Percentiles rank a stretch among this genome's conserved stretches.
phyloP scores from a whole-genome alignment of 2,888 invertebrate genomes.

The Onchidella celtica region DNA sequence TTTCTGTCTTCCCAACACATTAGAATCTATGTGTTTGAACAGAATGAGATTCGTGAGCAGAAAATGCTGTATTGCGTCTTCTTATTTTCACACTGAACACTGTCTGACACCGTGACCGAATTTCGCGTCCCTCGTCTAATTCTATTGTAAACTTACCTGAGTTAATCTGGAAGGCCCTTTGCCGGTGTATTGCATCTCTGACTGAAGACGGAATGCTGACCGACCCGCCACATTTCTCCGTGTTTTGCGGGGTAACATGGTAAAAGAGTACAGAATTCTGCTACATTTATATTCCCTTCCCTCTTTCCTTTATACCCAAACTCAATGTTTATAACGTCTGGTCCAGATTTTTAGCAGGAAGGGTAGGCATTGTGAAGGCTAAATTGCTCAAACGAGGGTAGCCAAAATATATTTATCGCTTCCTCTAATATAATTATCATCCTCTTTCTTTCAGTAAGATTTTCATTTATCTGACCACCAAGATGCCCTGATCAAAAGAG shows the following conservation, averaged over 20 bases:
- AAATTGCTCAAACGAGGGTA: too few relatives aligned
- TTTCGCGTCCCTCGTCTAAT: neutral
- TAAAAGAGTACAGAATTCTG: too few relatives aligned
- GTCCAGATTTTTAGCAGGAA: slow-evolving; percentile 36
- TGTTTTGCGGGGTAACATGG: slow-evolving; percentile 46
- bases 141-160: slow-evolving; percentile 16
- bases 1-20: too few relatives aligned
- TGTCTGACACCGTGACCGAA: slow-evolving; percentile 30
- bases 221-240: slow-evolving; percentile 40
- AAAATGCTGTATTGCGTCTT: too few relatives aligned
- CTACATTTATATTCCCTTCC: too few relatives aligned
- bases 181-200: slow-evolving; percentile 42
- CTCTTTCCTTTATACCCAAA: slow-evolving; percentile 22
- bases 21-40: too few relatives aligned
- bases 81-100: too few relatives aligned
- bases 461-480: too few relatives aligned
- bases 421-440: neutral
- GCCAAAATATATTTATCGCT: neutral
- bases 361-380: too few relatives aligned
- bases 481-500: too few relatives aligned
- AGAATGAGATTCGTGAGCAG: too few relatives aligned
- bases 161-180: slow-evolving; percentile 44
- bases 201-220: slow-evolving; percentile 46
- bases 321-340: neutral
- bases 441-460: neutral